phyloP scores from a whole-genome alignment of 1,140 invertebrate species.

The Drosophila truncata region DNA sequence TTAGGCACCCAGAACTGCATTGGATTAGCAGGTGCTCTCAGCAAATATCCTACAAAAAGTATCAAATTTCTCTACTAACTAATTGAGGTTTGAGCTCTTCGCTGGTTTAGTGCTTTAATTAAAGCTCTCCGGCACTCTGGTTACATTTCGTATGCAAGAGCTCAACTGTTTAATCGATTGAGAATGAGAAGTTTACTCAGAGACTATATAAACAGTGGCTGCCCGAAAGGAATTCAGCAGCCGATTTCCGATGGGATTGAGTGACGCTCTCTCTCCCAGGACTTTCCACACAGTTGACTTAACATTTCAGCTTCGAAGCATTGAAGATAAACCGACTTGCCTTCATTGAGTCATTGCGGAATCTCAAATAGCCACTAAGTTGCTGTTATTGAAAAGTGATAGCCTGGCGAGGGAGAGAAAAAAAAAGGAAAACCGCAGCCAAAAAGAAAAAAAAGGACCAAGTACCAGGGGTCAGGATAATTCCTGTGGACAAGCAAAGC shows the following conservation, averaged over 20 bases:
- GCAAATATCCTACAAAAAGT: background rate
- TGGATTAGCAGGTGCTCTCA: conserved; percentile 24
- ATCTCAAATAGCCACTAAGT: conserved; percentile 9
- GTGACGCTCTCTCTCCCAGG: conserved; percentile 2
- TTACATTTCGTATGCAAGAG: conserved; percentile 13
- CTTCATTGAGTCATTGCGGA: conserved; percentile 28
- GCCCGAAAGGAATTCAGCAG: conserved; percentile 7
- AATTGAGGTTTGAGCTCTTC: background rate
- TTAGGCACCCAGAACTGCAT: conserved; percentile 29
- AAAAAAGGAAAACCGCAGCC: conserved; percentile 7
- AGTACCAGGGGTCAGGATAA: conserved; percentile 10
- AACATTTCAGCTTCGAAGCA: conserved; percentile 18
- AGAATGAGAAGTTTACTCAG: conserved; percentile 27
- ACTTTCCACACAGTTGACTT: conserved; percentile 40
- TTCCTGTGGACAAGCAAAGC: conserved; percentile 32
- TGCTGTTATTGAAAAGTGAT: conserved; percentile 40
- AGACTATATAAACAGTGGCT: conserved; percentile 22
- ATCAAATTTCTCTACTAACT: background rate
- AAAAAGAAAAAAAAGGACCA: conserved; percentile 1
- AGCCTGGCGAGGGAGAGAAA: background rate
- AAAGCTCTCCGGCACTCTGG: conserved; percentile 1
- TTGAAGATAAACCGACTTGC: conserved; percentile 19
- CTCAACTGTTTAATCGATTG: conserved; percentile 27
- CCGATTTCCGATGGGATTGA: conserved; percentile 6
- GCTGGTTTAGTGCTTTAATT: background rate